Percentiles rank a stretch among this genome's conserved stretches.
These are phyloP conservation scores for Aproaerema taeniolella DNA, from an alignment of 2,888 invertebrate genomes.

Conservation along the genomic window DNA sequence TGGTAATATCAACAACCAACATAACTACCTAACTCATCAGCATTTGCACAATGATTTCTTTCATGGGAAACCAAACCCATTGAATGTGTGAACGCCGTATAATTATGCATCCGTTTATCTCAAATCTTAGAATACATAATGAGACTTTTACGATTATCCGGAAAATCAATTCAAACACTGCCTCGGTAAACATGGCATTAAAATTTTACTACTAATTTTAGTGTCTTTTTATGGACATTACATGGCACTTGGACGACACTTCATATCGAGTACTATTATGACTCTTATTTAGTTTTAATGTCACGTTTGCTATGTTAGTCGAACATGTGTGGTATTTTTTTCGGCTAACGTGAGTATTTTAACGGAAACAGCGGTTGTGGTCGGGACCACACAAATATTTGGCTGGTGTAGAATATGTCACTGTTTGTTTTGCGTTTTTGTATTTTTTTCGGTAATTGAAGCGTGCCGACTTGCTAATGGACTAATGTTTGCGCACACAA, in stretches of 20 bases:
- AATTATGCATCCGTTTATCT: background rate
- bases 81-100: background rate
- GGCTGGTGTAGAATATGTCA: conserved; percentile 27
- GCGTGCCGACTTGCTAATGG: conserved; percentile 14
- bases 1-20: too few relatives aligned
- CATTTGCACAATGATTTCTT: background rate
- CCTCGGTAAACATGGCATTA: background rate
- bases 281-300: conserved; percentile 10
- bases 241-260: background rate
- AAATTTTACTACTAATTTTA: conserved; percentile 6
- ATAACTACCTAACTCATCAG: too few relatives aligned
- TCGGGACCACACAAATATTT: conserved; percentile 39
- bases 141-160: conserved; percentile 4
- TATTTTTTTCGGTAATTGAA: conserved; percentile 20
- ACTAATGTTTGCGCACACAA: conserved; percentile 9
- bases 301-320: conserved; percentile 16
- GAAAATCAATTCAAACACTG: conserved; percentile 6
- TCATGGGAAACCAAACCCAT: background rate
- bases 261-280: background rate
- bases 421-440: conserved; percentile 23
- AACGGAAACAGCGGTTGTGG: conserved; percentile 25
- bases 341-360: conserved; percentile 25
- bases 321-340: conserved; percentile 20
- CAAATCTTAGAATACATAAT: conserved; percentile 6
- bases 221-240: conserved; percentile 5